Evolutionary conservation across 2,797 vertebrate genomes (phyloP), one percentile per base, ranked within the genome.

Genomic region (Fratercula arctica): DNA sequence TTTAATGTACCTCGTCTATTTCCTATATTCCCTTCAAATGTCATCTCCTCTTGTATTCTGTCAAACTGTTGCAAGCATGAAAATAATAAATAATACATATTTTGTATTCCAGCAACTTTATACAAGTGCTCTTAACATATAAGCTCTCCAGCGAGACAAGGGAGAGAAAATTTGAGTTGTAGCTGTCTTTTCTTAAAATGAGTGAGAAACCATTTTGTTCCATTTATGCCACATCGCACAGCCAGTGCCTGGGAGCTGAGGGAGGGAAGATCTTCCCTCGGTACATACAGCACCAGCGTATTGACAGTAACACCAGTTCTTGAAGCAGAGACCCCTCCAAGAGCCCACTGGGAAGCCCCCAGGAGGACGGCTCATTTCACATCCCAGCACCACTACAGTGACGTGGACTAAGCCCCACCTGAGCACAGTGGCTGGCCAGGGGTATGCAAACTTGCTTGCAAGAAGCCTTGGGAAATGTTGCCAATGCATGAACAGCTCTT

Each of bases 61-160:
- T 89, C 69, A 91, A 88, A 78, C 37, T 59, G 9, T n/a, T 94
- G 61, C 39, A 91, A 88, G 61, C 61, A 69, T 43, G 61, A 93
- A 93, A 94, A 94, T 88, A 96, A 94, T 77, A 96, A 94, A 96
- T 87, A 95, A 75, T 85, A 91, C 8, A 93, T 86, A 68, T 16
- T 84, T 81, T 11, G 18, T 90, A 86, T 76, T 73, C n/a, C 57
- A 85, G 61, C 20, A 92, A 78, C 57, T 87, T 87, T 63, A 84
- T 59, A 75, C 53, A 86, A 89, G 61, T 63, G 35, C 85, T 90
- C 54, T 92, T 94, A 95, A 85, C 57, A 61, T 73, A 81, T 29
- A 95, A 96, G 46, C 21, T 88, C 41, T 92, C 54, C 61, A 46
- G n/a, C 0, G 20, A 91, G 85, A 73, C 73, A 86, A 28, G 24